These are phyloP conservation scores for Oxytorus armatus DNA, from an alignment of 2,888 invertebrate species.

Conservation along the genomic window DNA sequence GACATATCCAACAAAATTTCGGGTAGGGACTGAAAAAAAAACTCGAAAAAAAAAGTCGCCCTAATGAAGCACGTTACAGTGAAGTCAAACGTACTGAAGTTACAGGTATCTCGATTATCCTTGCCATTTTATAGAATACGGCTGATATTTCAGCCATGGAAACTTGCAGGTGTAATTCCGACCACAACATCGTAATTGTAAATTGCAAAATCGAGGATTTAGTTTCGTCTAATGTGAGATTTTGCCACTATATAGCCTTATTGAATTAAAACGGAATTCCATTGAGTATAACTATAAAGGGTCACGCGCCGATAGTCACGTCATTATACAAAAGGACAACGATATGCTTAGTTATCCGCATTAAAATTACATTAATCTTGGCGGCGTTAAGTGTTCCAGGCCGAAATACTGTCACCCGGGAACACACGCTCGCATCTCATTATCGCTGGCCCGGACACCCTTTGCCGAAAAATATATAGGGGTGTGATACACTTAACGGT, in stretches of 20 bases:
- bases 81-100: no score
- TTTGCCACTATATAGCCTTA: constrained; percentile 6
- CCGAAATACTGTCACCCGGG: constrained; percentile 25
- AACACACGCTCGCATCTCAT: constrained; percentile 53
- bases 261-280: constrained; percentile 32
- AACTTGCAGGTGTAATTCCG: background rate
- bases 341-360: constrained; percentile 64
- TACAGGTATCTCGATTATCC: no score
- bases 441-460: constrained; percentile 36
- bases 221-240: constrained; percentile 14
- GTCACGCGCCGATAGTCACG: constrained; percentile 60
- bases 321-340: constrained; percentile 53
- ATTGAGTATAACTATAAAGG: constrained; percentile 57
- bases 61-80: no score
- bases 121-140: no score
- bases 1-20: no score
- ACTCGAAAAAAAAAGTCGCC: no score
- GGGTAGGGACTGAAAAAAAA: no score
- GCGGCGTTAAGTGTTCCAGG: constrained; percentile 34
- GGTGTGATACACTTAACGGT: constrained; percentile 7
- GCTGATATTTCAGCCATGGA: background rate
- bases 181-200: no score
- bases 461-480: constrained; percentile 8
- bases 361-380: constrained; percentile 69
- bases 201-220: background rate